Evolutionary conservation across 2,797 vertebrate species (phyloP).

Genomic region (Poliocrania exsul): DNA sequence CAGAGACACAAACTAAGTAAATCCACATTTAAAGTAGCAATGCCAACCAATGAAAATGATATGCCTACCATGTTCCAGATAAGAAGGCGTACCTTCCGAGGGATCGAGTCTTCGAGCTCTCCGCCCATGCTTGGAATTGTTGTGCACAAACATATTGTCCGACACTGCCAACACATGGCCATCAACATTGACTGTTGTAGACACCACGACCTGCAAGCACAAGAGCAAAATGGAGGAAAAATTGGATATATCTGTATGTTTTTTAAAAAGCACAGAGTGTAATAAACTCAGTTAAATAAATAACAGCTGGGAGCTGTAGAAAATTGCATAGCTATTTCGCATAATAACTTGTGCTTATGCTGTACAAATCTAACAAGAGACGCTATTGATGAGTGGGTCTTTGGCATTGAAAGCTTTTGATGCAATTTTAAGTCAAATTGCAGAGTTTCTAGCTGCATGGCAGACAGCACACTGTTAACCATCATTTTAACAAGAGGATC

Average conservation of each 20-base stretch:
- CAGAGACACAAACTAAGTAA: conserved; percentile 56
- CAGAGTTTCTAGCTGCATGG: conserved; percentile 77
- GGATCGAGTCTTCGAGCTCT: conserved; percentile 95
- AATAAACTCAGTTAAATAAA: conserved; percentile 82
- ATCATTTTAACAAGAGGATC: conserved; percentile 82
- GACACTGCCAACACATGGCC: conserved; percentile 97
- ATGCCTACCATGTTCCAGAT: conserved; percentile 96
- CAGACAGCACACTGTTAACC: conserved; percentile 78
- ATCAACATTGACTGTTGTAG: conserved; percentile 96
- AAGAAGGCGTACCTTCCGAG: conserved; percentile 94
- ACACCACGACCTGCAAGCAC: conserved; percentile 91
- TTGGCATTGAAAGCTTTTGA: conserved; percentile 80
- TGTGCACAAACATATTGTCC: conserved; percentile 99
- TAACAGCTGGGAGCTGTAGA: conserved; percentile 81
- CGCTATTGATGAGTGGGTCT: conserved; percentile 81
- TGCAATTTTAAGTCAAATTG: conserved; percentile 83
- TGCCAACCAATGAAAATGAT: conserved; percentile 80
- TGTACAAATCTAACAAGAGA: conserved; percentile 81
- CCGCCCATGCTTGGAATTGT: conserved; percentile 98
- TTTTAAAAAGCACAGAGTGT: conserved; percentile 55
- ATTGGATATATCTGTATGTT: conserved; percentile 35
- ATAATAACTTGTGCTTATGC: conserved; percentile 83
- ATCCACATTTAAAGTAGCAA: conserved; percentile 75
- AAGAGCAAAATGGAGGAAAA: conserved; percentile 67
- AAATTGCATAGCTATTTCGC: conserved; percentile 81